phyloP scores from a whole-genome alignment of 2,888 invertebrate genomes.

The Dexiosoma caninum region DNA sequence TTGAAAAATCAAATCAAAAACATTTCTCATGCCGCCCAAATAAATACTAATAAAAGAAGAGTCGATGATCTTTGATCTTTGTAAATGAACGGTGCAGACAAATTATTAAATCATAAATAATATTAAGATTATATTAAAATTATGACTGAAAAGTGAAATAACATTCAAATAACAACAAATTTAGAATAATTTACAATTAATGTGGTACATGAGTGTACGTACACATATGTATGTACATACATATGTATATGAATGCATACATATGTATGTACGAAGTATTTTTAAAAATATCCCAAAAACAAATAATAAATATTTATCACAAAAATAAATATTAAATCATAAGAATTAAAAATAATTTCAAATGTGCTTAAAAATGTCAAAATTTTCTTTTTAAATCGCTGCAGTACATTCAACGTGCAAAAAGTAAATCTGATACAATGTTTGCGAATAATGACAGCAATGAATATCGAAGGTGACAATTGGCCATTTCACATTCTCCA shows the following conservation, averaged over 20 bases:
- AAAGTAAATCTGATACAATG: not conserved
- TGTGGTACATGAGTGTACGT: no score
- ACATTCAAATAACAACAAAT: not conserved
- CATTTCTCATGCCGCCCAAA: slow-evolving; percentile 2
- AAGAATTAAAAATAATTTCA: slow-evolving; percentile 31
- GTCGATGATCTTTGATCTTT: slow-evolving; percentile 23
- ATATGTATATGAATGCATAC: no score
- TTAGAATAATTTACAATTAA: not conserved
- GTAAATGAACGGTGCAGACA: not conserved
- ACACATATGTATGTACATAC: no score
- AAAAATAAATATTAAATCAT: slow-evolving; percentile 30
- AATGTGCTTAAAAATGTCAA: not conserved
- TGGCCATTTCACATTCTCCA: not conserved
- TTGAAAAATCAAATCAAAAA: slow-evolving; percentile 13
- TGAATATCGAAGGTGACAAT: slow-evolving; percentile 28
- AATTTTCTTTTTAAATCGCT: not conserved
- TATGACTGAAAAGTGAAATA: not conserved
- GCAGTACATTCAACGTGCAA: not conserved
- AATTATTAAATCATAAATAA: not conserved
- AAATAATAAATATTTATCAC: not conserved
- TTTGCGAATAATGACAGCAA: not conserved
- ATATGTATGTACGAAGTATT: not conserved
- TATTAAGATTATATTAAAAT: slow-evolving; percentile 18
- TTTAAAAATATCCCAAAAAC: not conserved
- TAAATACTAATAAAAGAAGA: not conserved